Conservation (phyloP, 1,140 invertebrate genomes). For the Macrostomum lignano region DNA sequence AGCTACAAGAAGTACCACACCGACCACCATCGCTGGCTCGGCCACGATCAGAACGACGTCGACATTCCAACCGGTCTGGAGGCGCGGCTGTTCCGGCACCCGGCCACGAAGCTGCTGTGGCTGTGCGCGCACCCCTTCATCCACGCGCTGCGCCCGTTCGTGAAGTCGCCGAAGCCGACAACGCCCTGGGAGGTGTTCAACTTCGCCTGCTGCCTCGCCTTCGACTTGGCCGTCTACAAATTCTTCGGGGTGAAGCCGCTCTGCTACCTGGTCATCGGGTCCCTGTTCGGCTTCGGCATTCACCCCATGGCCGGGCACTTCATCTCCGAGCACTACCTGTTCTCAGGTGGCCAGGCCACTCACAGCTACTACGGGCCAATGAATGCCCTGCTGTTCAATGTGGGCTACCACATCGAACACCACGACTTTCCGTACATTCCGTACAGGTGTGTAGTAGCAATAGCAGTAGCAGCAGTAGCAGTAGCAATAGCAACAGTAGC, state of each 20-base stretch:
- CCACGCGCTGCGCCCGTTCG: conserved; percentile 62
- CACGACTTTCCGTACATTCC: conserved; percentile 90
- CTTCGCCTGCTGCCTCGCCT: conserved; percentile 53
- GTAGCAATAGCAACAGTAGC: conserved; percentile 2
- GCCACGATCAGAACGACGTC: conserved; percentile 22
- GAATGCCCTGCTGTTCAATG: conserved; percentile 93
- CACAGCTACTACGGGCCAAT: conserved; percentile 91
- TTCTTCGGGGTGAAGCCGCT: conserved; percentile 46
- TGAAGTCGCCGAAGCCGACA: conserved; percentile 29
- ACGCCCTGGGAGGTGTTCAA: conserved; percentile 34
- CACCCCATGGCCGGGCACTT: conserved; percentile 95
- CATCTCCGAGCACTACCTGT: conserved; percentile 96
- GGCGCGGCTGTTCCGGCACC: conserved; percentile 64
- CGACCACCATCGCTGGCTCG: conserved; percentile 16
- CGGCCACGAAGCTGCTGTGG: conserved; percentile 72
- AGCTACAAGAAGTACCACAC: conserved; percentile 26
- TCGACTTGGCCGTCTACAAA: conserved; percentile 48
- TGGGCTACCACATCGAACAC: conserved; percentile 41
- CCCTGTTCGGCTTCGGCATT: conserved; percentile 64
- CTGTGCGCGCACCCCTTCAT: conserved; percentile 77
- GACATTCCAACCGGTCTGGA: conserved; percentile 76
- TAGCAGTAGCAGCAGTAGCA: conserved; percentile 5
- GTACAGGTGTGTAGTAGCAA: not conserved
- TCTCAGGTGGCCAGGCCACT: conserved; percentile 72
- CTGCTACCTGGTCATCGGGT: conserved; percentile 53